Conservation (phyloP, 2,888 invertebrate species). For the Machimus atricapillus region DNA sequence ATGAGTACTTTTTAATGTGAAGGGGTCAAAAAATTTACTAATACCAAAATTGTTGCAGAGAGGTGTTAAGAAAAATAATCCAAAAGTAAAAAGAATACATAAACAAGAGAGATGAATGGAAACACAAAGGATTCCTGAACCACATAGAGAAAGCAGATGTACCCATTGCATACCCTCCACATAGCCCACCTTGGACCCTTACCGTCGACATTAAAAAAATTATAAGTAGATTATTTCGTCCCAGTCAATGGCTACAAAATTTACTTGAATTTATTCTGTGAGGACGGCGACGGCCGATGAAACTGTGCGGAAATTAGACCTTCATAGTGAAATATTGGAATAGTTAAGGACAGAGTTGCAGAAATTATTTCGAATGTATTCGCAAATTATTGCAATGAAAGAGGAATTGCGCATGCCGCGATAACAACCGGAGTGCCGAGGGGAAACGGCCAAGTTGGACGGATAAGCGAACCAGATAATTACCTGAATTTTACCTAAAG, state of each 20-base stretch:
- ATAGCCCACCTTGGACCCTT: conserved; percentile 55
- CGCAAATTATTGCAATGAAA: conserved; percentile 53
- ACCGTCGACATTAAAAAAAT: conserved; percentile 50
- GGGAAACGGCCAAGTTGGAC: conserved; percentile 57
- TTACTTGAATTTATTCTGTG: conserved; percentile 54
- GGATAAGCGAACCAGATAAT: conserved; percentile 54
- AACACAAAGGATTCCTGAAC: conserved; percentile 54
- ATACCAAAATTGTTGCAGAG: too few species aligned
- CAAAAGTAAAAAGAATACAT: too few species aligned
- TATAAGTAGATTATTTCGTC: conserved; percentile 55
- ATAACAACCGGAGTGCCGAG: conserved; percentile 54
- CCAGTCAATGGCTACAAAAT: conserved; percentile 55
- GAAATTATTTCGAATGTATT: conserved; percentile 57
- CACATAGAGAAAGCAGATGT: conserved; percentile 52
- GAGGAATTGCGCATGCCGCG: conserved; percentile 52
- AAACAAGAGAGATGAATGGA: too few species aligned
- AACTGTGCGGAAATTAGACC: conserved; percentile 51
- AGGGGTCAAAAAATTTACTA: too few species aligned
- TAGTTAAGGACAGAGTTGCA: conserved; percentile 55
- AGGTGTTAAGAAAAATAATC: too few species aligned
- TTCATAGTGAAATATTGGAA: conserved; percentile 53
- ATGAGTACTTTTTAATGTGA: too few species aligned
- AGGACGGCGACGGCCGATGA: conserved; percentile 52
- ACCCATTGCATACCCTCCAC: conserved; percentile 53
- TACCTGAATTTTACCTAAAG: conserved; percentile 52